Evolutionary conservation across 92 coral and sea anemone genomes (phyloP), one percentile per base, ranked within the genome.

Genomic region (Anthopleura xanthogrammica): DNA sequence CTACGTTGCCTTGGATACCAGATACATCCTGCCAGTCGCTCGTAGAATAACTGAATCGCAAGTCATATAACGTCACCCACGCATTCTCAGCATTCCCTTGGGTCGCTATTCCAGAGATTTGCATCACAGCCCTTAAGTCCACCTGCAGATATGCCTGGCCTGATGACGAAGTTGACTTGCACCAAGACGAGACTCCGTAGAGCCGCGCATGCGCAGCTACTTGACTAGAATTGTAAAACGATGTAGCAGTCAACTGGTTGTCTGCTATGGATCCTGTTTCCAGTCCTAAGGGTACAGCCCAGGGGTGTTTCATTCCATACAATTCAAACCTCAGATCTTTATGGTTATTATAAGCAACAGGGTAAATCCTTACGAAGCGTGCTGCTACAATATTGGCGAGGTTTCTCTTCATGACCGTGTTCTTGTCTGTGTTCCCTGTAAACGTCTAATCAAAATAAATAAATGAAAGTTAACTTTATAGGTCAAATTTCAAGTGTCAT

Each of bases 271-370:
- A 41, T 13, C 78, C 78, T 0, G 22, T 48, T 43, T 74, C 78
- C 78, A 74, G 52, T 13, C 78, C 78, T 2, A 74, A 64, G 29
- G 72, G 72, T n/a, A n/a, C 72, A 5, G 23, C 4, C 72, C 24
- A 20, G 7, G 72, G 29, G 20, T 74, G 78, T 39, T 41, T 50
- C 2, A 70, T 23, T 17, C 84, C 84, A 81, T 70, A 81, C 4
- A 81, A 16, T 20, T 81, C 84, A 5, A 81, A 52, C 7, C 84
- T 64, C 77, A 81, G 19, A 42, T 73, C 56, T 24, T 81, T 81
- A 42, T 70, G 75, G 29, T 2, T 0, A 7, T n/a, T 0, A 23
- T 41, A 70, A 7, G 78, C 14, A n/a, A 81, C n/a, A 8, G 84
- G 84, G 75, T 64, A 41, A 55, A 81, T 62, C 40, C 84, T 48